These are phyloP conservation scores for Anguilla anguilla DNA, from an alignment of 2,797 vertebrate species.

Conservation along the genomic window DNA sequence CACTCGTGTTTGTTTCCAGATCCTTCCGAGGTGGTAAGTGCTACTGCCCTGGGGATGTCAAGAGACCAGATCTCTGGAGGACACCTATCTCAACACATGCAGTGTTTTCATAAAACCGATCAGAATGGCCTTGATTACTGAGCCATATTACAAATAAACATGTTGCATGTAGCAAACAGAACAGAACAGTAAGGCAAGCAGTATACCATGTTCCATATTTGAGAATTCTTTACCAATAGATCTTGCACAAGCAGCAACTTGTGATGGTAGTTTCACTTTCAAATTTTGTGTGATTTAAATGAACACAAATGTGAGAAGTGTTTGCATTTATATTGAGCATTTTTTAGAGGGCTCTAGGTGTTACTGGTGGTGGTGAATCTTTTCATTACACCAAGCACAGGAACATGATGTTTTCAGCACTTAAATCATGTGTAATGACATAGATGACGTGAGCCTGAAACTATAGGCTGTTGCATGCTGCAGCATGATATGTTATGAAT, in stretches of 20 bases:
- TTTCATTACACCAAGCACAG: not conserved
- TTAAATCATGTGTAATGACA: not conserved
- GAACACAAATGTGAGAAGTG: not conserved
- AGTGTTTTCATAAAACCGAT: not conserved
- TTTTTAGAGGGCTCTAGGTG: not conserved
- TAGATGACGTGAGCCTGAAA: not conserved
- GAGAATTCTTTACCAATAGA: too few species aligned
- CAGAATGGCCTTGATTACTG: not conserved
- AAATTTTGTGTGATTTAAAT: not conserved
- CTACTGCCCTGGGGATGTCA: slow-evolving; percentile 26
- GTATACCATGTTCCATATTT: not conserved
- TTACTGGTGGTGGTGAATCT: not conserved
- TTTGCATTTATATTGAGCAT: not conserved
- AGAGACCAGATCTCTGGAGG: slow-evolving; percentile 42
- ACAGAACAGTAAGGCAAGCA: not conserved
- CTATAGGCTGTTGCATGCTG: not conserved
- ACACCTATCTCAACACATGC: not conserved
- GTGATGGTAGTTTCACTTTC: not conserved
- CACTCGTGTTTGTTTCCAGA: slow-evolving; percentile 22
- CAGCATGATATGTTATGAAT: not conserved
- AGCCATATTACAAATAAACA: not conserved
- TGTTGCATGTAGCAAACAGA: not conserved
- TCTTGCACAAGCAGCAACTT: too few species aligned
- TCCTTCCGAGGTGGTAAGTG: slow-evolving; percentile 34
- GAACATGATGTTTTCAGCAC: not conserved